A percentile compares a stretch with the other conserved stretches of the same genome.
phyloP scores from a whole-genome alignment of 2,888 invertebrate genomes.

The Erebia epiphron region DNA sequence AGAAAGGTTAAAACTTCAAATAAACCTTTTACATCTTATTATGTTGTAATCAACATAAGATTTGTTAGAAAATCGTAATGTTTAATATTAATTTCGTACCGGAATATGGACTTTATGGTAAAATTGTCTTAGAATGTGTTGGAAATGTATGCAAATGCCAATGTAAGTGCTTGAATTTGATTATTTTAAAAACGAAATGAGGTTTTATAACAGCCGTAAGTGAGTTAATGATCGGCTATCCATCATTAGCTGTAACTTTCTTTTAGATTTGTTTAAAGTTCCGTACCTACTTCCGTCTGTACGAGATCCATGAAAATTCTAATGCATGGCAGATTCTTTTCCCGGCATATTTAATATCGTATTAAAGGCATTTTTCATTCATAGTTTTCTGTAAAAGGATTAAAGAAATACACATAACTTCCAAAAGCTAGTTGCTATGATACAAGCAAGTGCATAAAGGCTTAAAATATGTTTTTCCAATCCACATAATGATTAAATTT shows the following conservation, averaged over 20 bases:
- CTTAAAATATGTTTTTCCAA: too few relatives aligned
- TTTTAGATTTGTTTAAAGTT: conserved; percentile 3
- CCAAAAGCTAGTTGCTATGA: too few relatives aligned
- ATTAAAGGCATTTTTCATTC: too few relatives aligned
- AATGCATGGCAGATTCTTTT: not conserved
- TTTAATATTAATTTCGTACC: not conserved
- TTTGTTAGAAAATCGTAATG: not conserved
- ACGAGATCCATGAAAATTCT: not conserved
- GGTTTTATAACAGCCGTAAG: not conserved
- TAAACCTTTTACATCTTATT: not conserved
- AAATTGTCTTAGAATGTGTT: not conserved
- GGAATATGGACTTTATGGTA: not conserved
- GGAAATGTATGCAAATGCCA: not conserved
- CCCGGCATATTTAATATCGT: not conserved
- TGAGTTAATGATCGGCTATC: not conserved
- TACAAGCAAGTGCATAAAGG: too few relatives aligned
- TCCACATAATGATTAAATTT: too few relatives aligned
- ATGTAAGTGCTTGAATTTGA: not conserved
- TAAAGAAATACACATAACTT: too few relatives aligned
- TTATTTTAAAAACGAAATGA: not conserved
- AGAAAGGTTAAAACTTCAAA: not conserved
- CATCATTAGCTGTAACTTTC: conserved; percentile 4
- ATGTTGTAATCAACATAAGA: not conserved
- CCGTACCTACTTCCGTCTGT: not conserved
- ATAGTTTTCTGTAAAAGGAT: too few relatives aligned